Percentiles rank a stretch among this genome's conserved stretches.
These are phyloP conservation scores for Pomatorhinus ruficollis DNA, from an alignment of 2,113 vertebrate genomes.

Conservation along the genomic window DNA sequence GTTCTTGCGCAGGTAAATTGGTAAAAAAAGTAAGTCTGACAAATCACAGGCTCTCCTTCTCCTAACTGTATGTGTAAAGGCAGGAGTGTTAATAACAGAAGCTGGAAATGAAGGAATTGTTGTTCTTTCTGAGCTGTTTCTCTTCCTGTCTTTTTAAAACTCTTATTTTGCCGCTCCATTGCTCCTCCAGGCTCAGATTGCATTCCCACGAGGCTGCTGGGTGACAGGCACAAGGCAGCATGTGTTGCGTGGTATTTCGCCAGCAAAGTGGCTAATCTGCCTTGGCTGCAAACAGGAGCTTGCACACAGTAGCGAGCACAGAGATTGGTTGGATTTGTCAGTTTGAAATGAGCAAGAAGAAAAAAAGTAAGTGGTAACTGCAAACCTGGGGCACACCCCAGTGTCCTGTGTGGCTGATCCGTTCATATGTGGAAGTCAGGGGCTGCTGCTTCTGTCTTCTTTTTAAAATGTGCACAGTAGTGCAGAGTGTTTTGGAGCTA, in stretches of 20 bases:
- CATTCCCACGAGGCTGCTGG: slow-evolving; percentile 59
- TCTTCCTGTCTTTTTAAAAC: slow-evolving; percentile 32
- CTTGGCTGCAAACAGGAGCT: neutral
- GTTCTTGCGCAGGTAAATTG: neutral
- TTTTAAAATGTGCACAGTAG: neutral
- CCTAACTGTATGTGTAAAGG: neutral
- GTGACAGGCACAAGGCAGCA: slow-evolving; percentile 56
- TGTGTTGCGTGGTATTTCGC: slow-evolving; percentile 32
- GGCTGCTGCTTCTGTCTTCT: neutral
- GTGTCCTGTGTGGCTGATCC: neutral
- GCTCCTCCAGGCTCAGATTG: slow-evolving; percentile 20
- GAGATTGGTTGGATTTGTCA: neutral
- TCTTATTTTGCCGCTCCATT: slow-evolving; percentile 34
- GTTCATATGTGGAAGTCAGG: neutral
- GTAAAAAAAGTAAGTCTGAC: neutral
- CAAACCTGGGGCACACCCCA: neutral
- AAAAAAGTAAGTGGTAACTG: neutral
- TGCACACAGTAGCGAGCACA: neutral
- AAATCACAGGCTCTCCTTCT: neutral
- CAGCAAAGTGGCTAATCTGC: slow-evolving; percentile 51
- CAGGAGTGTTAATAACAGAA: neutral
- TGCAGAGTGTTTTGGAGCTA: neutral
- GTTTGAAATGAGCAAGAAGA: neutral
- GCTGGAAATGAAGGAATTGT: neutral
- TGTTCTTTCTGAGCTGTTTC: neutral